A percentile compares a stretch with the other conserved stretches of the same genome.
These are phyloP conservation scores for Takifugu rubripes DNA, from an alignment of 2,797 vertebrate genomes.

Conservation along the genomic window DNA sequence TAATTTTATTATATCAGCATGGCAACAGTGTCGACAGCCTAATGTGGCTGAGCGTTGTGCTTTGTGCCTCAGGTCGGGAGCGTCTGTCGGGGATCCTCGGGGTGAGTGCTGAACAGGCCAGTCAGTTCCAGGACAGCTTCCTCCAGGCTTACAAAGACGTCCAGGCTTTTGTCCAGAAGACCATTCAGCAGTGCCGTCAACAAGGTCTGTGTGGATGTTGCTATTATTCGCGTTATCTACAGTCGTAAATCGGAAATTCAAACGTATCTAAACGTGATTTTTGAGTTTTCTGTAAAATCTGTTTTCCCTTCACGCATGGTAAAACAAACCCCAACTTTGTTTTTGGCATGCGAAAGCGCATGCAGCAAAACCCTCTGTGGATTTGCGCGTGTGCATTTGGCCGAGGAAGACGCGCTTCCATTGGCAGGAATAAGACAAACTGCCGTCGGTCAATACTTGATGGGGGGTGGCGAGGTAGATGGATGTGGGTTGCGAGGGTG, in stretches of 20 bases:
- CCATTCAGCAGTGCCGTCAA: constrained; percentile 78
- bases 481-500: background rate
- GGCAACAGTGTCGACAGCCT: background rate
- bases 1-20: background rate
- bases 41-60: background rate
- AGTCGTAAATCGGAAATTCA: background rate
- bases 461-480: constrained; percentile 15
- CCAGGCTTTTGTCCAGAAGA: constrained; percentile 82
- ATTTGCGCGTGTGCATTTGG: constrained; percentile 30
- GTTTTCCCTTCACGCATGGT: background rate
- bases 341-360: constrained; percentile 1
- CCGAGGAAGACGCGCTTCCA: constrained; percentile 51
- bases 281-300: background rate
- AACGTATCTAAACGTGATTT: too few relatives aligned
- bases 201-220: constrained; percentile 66
- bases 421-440: constrained; percentile 67
- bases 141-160: constrained; percentile 86
- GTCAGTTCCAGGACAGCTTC: constrained; percentile 84
- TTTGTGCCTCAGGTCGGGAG: constrained; percentile 76
- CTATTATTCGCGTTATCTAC: background rate
- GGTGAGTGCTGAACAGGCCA: constrained; percentile 78
- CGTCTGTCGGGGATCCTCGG: constrained; percentile 85
- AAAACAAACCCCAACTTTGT: constrained; percentile 1
- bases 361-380: constrained; percentile 7
- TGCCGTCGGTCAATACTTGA: constrained; percentile 58